Evolutionary conservation across 2,113 vertebrate genomes (phyloP), one percentile per base, ranked within the genome.

Genomic region (Ranitomeya variabilis): DNA sequence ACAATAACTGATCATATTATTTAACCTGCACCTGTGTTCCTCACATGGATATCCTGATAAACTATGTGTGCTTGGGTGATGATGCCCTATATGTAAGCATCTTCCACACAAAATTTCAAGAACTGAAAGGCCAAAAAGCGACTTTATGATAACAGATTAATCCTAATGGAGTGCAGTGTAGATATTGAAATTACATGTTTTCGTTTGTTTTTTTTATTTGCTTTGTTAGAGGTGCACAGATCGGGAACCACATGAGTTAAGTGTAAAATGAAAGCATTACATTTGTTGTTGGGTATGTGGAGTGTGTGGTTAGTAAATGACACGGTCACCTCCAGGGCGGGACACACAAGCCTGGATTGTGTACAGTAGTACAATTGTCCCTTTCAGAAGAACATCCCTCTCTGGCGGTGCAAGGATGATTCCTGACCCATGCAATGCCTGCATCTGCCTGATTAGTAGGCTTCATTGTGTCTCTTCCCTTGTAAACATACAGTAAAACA

Each of bases 321-420:
- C 55, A 62, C 16, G 4, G 80, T 82, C 80, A 14, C 62, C 37
- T 52, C 37, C 9, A 55, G 66, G 55, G n/a, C 37, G 15, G 15
- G 15, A 18, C 21, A 55, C 45, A 84, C 64, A 84, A 71, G 82
- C 51, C 64, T 71, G 19, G 19, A 84, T 84, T 84, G 82, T 84
- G 7, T 69, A n/a, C n/a, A 55, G 15, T 67, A 84, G n/a, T 52
- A 84, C 82, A 84, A 84, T 54, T 71, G 45, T 26, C 7, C 51
- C 64, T n/a, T 83, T 52, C 13, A 69, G 51, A 23, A 55, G 52
- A 2, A 16, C 12, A 51, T 84, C 51, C 13, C n/a, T 84, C 66
- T 71, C 82, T 84, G 64, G 21, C 55, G 51, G 82, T 71, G 45
- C 82, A 69, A 84, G 64, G 82, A n/a, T 26, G 5, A 51, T 84